Percentiles rank a stretch among this genome's conserved stretches.
Conservation (phyloP, 2,888 invertebrate genomes). For the Pristionchus mayeri region DNA sequence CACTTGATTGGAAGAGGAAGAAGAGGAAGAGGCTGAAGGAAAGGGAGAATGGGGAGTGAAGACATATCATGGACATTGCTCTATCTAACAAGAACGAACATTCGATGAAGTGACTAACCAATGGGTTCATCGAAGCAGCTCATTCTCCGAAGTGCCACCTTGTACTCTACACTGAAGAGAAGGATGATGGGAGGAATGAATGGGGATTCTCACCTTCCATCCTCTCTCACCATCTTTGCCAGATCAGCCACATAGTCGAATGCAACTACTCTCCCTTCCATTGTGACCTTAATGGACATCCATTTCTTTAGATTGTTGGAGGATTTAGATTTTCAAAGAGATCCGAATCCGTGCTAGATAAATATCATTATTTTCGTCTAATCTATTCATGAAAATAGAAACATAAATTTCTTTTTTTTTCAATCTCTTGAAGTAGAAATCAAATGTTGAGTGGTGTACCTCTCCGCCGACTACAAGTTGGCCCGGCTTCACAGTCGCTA, state of each 20-base stretch:
- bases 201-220: constrained; percentile 58
- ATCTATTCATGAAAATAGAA: too few species aligned
- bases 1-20: not conserved
- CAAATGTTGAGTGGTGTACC: too few species aligned
- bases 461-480: constrained; percentile 68
- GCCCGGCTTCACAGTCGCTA: constrained; percentile 56
- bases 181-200: not conserved
- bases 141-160: constrained; percentile 62
- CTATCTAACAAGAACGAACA: not conserved
- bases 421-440: too few species aligned
- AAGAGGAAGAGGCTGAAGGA: not conserved
- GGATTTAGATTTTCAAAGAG: too few species aligned
- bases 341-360: too few species aligned
- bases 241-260: constrained; percentile 68
- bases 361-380: too few species aligned
- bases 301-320: too few species aligned
- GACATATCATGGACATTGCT: too few species aligned
- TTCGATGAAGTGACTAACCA: not conserved
- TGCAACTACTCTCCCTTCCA: constrained; percentile 55
- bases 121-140: constrained; percentile 57
- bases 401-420: too few species aligned
- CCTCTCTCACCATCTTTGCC: constrained; percentile 55
- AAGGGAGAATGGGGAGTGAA: too few species aligned
- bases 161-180: constrained; percentile 56
- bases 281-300: constrained; percentile 39